Conservation (phyloP, 1,140 invertebrate genomes). For the Drosophila carrolli region DNA sequence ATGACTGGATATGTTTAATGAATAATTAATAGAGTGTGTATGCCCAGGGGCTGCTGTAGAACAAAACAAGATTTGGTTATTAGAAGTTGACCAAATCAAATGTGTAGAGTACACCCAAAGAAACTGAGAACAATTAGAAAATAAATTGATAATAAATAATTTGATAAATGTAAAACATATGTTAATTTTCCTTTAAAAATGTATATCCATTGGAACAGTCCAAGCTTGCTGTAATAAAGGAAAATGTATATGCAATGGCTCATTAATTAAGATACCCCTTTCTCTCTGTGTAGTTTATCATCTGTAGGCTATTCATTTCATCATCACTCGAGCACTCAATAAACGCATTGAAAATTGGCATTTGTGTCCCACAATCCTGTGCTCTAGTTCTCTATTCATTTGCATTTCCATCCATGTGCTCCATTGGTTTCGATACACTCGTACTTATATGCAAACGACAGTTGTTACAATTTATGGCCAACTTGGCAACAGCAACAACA, state of each 20-base stretch:
- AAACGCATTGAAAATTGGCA: conserved; percentile 58
- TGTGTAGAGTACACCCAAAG: not conserved
- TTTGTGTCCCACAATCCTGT: conserved; percentile 36
- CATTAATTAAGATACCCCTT: no score
- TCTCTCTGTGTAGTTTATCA: not conserved
- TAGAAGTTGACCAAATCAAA: conserved; percentile 1
- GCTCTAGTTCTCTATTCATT: conserved; percentile 27
- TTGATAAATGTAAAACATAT: not conserved
- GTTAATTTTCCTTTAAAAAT: not conserved
- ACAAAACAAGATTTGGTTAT: conserved; percentile 2
- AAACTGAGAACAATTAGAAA: not conserved
- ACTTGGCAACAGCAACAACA: conserved; percentile 24
- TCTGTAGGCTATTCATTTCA: conserved; percentile 9
- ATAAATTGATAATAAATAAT: no score
- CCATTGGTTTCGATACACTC: conserved; percentile 1
- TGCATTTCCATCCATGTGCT: conserved; percentile 21
- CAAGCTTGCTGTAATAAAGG: no score
- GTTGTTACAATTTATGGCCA: conserved; percentile 78
- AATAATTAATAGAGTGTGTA: conserved; percentile 41
- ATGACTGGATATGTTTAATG: conserved; percentile 53
- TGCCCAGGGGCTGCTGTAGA: conserved; percentile 5
- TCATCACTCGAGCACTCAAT: conserved; percentile 58
- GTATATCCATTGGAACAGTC: no score
- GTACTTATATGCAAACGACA: conserved; percentile 76
- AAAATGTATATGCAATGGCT: not conserved